Evolutionary conservation across 2,888 invertebrate genomes (phyloP).

Genomic region (Keiferia lycopersicella): DNA sequence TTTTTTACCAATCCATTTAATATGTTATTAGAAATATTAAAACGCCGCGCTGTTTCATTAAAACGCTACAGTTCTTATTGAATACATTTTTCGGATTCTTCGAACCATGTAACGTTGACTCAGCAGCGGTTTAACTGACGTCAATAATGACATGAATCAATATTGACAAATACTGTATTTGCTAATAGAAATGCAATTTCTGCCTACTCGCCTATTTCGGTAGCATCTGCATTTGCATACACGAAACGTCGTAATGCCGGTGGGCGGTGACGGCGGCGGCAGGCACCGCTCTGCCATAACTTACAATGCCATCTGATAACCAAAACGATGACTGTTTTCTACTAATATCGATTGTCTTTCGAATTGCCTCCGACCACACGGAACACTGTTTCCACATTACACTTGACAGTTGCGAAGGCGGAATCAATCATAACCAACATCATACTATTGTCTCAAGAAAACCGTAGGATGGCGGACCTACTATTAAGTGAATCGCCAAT

Average conservation of each 20-base stretch:
- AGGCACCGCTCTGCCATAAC: slow-evolving; percentile 62
- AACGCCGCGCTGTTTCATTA: slow-evolving; percentile 3
- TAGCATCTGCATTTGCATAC: slow-evolving; percentile 38
- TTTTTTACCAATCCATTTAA: slow-evolving; percentile 22
- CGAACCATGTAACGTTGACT: slow-evolving; percentile 11
- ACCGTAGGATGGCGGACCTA: slow-evolving; percentile 25
- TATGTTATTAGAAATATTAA: slow-evolving; percentile 19
- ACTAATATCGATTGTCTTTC: slow-evolving; percentile 56
- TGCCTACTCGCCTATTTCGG: slow-evolving; percentile 34
- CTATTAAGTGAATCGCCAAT: slow-evolving; percentile 24
- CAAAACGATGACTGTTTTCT: slow-evolving; percentile 51
- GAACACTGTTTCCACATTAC: slow-evolving; percentile 30
- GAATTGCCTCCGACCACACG: slow-evolving; percentile 28
- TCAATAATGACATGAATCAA: slow-evolving; percentile 21
- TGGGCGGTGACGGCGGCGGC: slow-evolving; percentile 62
- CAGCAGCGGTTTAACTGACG: slow-evolving; percentile 17
- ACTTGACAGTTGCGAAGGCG: slow-evolving; percentile 30
- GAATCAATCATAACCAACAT: slow-evolving; percentile 25
- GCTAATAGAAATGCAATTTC: slow-evolving; percentile 35
- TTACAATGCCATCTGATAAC: slow-evolving; percentile 66
- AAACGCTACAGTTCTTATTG: slow-evolving; percentile 1
- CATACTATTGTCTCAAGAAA: slow-evolving; percentile 29
- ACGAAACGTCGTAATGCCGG: slow-evolving; percentile 52
- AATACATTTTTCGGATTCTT: slow-evolving; percentile 4
- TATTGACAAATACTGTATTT: slow-evolving; percentile 13